phyloP scores from a whole-genome alignment of 2,888 invertebrate species.

The Stenoptilia bipunctidactyla region DNA sequence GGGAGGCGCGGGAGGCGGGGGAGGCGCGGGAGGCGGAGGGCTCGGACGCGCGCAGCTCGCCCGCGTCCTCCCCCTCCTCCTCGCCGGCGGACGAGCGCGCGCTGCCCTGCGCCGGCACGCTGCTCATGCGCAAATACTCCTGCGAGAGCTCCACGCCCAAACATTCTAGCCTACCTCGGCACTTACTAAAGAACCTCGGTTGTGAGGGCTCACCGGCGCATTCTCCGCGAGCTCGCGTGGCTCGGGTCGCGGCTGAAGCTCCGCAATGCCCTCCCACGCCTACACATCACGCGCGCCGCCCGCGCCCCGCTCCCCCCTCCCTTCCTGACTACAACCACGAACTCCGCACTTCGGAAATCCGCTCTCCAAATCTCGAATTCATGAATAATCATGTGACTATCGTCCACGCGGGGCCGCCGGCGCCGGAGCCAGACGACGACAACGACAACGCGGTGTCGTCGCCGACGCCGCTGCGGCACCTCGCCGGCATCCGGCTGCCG shows the following conservation, averaged over 20 bases:
- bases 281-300: constrained; percentile 84
- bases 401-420: constrained; percentile 58
- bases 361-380: constrained; percentile 68
- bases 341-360: constrained; percentile 60
- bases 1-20: too few species aligned
- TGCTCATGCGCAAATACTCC: constrained; percentile 57
- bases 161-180: constrained; percentile 58
- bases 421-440: constrained; percentile 48
- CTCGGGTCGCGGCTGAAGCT: too few species aligned
- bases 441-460: constrained; percentile 65
- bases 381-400: constrained; percentile 70
- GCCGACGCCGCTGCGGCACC: constrained; percentile 75
- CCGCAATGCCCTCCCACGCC: constrained; percentile 89
- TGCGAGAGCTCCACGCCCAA: constrained; percentile 53
- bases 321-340: constrained; percentile 67
- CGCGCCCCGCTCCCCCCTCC: constrained; percentile 63
- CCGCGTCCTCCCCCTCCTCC: constrained; percentile 53
- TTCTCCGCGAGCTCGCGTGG: constrained; percentile 36
- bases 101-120: constrained; percentile 43
- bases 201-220: constrained; percentile 56
- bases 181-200: constrained; percentile 51
- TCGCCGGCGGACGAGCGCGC: constrained; percentile 49
- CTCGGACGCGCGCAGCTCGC: constrained; percentile 49
- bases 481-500: constrained; percentile 81
- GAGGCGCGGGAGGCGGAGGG: too few species aligned